Evolutionary conservation across 2,888 invertebrate genomes (phyloP).

Genomic region (Bellardia pandia): DNA sequence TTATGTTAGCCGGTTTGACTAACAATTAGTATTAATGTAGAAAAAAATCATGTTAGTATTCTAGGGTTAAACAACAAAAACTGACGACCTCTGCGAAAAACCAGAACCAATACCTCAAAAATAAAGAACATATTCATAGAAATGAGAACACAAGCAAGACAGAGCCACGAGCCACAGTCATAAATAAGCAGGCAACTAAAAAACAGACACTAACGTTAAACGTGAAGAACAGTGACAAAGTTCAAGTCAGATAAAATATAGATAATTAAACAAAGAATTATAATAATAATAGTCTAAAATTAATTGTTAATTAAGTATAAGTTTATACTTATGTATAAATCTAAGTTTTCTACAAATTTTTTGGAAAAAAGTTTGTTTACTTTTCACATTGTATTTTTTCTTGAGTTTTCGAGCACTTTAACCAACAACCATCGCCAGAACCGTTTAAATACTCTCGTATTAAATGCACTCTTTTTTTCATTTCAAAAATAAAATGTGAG

Average conservation of each 20-base stretch:
- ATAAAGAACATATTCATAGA: conserved; percentile 47
- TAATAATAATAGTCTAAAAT: not conserved
- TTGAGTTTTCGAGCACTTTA: not conserved
- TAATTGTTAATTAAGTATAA: not conserved
- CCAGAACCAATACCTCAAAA: conserved; percentile 45
- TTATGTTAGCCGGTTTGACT: no score
- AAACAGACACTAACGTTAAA: not conserved
- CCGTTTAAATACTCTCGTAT: conserved; percentile 48
- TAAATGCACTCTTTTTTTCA: conserved; percentile 45
- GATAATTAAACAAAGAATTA: not conserved
- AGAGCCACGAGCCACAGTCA: conserved; percentile 77
- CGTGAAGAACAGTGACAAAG: no score
- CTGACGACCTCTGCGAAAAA: conserved; percentile 34
- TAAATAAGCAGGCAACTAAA: conserved; percentile 77
- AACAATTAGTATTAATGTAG: no score
- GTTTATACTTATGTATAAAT: no score
- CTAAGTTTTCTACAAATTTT: no score
- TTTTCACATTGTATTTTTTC: not conserved
- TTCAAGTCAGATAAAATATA: no score
- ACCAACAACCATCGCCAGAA: conserved; percentile 22
- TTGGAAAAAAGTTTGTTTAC: conserved; percentile 4
- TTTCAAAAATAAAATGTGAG: conserved; percentile 22
- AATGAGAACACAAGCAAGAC: conserved; percentile 61
- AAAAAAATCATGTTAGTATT: no score
- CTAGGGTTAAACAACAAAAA: conserved; percentile 17